Base-by-base conservation (phyloP, 2,888 invertebrate species). In the Drosophila infuscata region DNA sequence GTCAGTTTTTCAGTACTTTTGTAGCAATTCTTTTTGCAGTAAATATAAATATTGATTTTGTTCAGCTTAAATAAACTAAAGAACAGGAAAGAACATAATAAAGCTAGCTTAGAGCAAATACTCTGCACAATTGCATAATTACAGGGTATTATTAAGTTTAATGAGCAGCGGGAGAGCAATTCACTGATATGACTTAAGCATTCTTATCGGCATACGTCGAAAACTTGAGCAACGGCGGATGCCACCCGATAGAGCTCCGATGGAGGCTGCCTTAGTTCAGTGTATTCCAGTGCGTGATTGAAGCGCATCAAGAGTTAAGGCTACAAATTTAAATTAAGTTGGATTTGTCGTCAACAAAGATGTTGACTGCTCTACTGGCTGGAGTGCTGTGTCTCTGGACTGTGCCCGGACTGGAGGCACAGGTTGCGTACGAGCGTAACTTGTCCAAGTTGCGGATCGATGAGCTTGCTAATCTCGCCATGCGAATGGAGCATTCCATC, bases 361-460 rank as follows among this genome's bases (percentile, higher is more conserved):
- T 78, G 65, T 62, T 54, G 67, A 25, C 63, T 54, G 58, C 41
- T 51, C 25, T 70, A 35, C 20, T 72, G 54, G 36, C 57, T 52
- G 46, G 57, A 25, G 33, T 88, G 29, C 33, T 81, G 4, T 60
- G 58, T 51, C 32, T 35, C 15, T 20, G 70, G 70, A 11, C n/a
- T 54, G 33, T 71, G 54, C 32, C n/a, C 35, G 32, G 57, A 3
- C 2, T 12, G 2, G 49, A 61, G 20, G 69, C 76, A 9, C 91
- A 92, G 70, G 81, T 91, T 8, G 76, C 79, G 12, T 92, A 89
- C 49, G 81, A 64, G 4, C 81, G 91, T 9, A 86, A 90, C 73
- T 65, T 92, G 32, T 91, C 92, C 4, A 89, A 91, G 38, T 51
- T 91, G 70, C 89, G 90, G 25, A 91, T 91, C 35, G 82, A 83